A percentile compares a stretch with the other conserved stretches of the same genome.
These are phyloP conservation scores for Colaptes auratus DNA, from an alignment of 2,113 vertebrate genomes.

Conservation along the genomic window DNA sequence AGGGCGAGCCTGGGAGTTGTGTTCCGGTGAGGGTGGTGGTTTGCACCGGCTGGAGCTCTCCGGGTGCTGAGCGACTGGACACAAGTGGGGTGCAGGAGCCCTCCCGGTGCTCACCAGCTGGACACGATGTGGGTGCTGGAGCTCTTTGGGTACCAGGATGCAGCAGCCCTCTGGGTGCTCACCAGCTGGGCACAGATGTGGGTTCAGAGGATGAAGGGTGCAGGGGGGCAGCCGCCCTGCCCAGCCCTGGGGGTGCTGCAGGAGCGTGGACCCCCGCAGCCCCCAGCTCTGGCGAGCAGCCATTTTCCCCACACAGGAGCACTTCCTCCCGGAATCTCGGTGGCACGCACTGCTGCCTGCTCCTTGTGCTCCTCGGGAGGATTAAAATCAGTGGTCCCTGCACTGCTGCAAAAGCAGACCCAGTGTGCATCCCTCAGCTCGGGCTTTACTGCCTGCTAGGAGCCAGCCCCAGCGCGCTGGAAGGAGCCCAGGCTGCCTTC, in stretches of 20 bases:
- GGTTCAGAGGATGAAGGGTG: not conserved
- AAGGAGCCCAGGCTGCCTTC: not conserved
- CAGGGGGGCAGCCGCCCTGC: not conserved
- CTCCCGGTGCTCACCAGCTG: too few species aligned
- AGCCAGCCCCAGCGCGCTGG: not conserved
- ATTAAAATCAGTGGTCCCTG: constrained; percentile 26
- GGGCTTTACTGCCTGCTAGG: accelerated
- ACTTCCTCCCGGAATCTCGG: constrained; percentile 52
- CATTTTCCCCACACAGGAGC: constrained; percentile 36
- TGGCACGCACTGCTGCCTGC: constrained; percentile 51
- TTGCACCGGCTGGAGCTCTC: not conserved
- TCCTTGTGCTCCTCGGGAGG: constrained; percentile 11
- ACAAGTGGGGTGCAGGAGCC: not conserved
- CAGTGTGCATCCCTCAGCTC: not conserved
- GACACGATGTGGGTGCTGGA: not conserved
- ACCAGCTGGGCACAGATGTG: too few species aligned
- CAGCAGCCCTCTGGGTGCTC: too few species aligned
- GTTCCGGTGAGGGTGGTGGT: not conserved
- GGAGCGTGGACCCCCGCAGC: not conserved
- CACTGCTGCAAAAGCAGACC: not conserved
- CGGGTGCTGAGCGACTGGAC: not conserved
- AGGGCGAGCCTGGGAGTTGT: accelerated
- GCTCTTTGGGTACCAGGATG: too few species aligned
- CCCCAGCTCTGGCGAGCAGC: constrained; percentile 22
- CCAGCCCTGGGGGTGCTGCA: not conserved